Evolutionary conservation across 2,113 vertebrate species (phyloP), one percentile per base, ranked within the genome.

Genomic region (Thinocorus orbignyianus): DNA sequence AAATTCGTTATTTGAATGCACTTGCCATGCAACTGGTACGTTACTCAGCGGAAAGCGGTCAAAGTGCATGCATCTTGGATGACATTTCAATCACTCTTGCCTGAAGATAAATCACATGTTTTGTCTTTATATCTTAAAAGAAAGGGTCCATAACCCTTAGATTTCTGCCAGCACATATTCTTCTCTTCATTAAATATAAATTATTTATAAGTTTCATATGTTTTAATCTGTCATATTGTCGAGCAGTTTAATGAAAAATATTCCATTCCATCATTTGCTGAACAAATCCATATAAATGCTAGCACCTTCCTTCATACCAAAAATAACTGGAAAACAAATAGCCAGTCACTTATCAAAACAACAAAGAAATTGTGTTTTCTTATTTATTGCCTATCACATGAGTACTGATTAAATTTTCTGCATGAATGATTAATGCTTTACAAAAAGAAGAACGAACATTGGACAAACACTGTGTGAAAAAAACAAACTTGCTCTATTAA

Each of bases 1-100:
- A 90, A 86, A 96, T 82, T 73, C 93, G 90, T 46, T 93, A 94
- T 90, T 95, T 90, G 90, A 94, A 83, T 74, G 72, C 35, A 78
- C 42, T 82, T 93, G 71, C 55, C 92, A 78, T 74, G 48, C 42
- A 92, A 48, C 48, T 68, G 68, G 76, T 77, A 49, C 70, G 71
- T 74, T 81, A 86, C n/a, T 83, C 68, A 71, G 64, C 8, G 3
- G 88, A 90, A 93, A 94, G 68, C 71, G 86, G 90, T 90, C 88
- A 96, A 88, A 48, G 93, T 90, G 51, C 88, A 71, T 20, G 82
- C 37, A 72, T 87, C 84, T 87, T 62, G 58, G 72, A 37, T 61
- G 92, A 90, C 68, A 88, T 86, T 55, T 90, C 72, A 83, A 48
- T 92, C 94, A 74, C 60, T 74, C 76, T 90, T 88, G 76, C 51